Evolutionary conservation across 1,140 invertebrate species (phyloP), one percentile per base, ranked within the genome.

Genomic region (Halyomorpha halys): DNA sequence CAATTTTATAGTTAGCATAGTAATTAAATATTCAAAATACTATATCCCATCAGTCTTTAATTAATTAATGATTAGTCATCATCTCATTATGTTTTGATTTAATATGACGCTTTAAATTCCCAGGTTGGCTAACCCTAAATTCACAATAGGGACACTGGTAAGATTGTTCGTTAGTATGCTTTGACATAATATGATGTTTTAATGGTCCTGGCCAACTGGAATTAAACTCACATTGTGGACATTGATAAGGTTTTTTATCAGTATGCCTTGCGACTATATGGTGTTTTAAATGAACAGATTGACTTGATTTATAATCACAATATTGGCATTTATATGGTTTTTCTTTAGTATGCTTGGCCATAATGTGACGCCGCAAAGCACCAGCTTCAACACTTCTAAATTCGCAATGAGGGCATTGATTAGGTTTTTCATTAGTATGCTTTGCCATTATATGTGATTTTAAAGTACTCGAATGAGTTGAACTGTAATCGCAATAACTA

Each of bases 61-160:
- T 39, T 11, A 39, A 39, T 39, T 39, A 39, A 39, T 39, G 4
- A 39, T 39, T 39, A 39, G 34, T 11, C 34, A 39, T 13, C 34
- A 39, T 39, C 11, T 39, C 34, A 39, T 13, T 39, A 39, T 56
- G 53, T n/a, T 56, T 56, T 23, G 53, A 21, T 6, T 11, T 25
- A 23, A 56, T 56, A 25, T 56, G 53, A 11, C 23, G 18, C 15
- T 56, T 56, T 16, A 56, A 23, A 25, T 56, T 16, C 1, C 53
- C 23, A 21, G 53, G 23, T 16, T 56, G 53, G 23, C 14, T 15
- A 25, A 15, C 23, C n/a, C 19, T 49, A 49, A 49, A 49, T 49
- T 49, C 54, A 56, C 54, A 56, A 15, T 56, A 23, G 6, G 54
- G 25, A 56, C 54, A 56, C 18, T 18, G 25, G 25, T 21, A 56